Evolutionary conservation across 2,113 vertebrate genomes (phyloP), one percentile per base, ranked within the genome.

Genomic region (Ammodytes marinus): DNA sequence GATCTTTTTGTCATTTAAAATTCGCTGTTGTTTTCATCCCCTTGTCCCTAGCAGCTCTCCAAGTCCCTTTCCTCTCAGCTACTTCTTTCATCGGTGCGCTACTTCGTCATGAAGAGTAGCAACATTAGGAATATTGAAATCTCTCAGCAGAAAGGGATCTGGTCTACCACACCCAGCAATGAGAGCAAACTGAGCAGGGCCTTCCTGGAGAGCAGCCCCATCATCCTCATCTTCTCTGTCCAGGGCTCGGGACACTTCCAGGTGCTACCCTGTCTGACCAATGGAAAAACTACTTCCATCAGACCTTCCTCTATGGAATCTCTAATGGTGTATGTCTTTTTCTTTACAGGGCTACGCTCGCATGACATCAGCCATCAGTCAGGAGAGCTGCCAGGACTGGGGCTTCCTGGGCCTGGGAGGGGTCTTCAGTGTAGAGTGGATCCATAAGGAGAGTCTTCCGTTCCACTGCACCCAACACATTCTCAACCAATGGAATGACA

Each of bases 101-200:
- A 98, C 93, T 99, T 99, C 53, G 96, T 99, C 89, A 96, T 99
- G 96, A 99, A 99, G 92, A 98, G 98, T 84, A 97, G 92, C 90
- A 98, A 95, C 75, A 4, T 95, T 63, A 95, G 96, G 80, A 97
- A 99, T 80, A 95, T 99, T 35, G 96, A 96, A 43, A 96, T 97
- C 82, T 99, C 97, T 77, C 97, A 99, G 47, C 95, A 96, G 93
- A 97, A 95, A 61, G 96, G 96, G 0, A 95, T 99, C 92, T 99
- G 98, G 98, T 98, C 96, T 75, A 98, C 97, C 64, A 97, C 91
- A 0, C 95, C 95, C 54, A 96, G 80, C 92, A 99, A 97, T 52
- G 97, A 99, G 80, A 82, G 54, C 45, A 99, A 98, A 79, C 93
- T 99, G 68, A 96, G 94, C 79, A 91, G 93, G 86, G 97, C 97